Conservation (phyloP, 2,797 vertebrate genomes). For the Pitangus sulphuratus region DNA sequence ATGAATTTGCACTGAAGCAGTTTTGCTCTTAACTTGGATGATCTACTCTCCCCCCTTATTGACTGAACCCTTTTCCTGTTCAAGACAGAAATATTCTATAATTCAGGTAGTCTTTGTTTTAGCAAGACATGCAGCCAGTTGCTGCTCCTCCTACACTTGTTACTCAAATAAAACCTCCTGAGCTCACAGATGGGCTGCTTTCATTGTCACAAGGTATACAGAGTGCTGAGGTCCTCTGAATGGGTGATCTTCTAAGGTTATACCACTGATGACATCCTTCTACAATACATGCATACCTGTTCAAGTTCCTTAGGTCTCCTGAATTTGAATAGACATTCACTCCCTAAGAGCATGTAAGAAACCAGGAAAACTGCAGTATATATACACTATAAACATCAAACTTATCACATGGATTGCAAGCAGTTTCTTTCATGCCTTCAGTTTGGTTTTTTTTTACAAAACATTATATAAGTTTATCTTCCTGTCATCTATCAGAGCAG, state of each 20-base stretch:
- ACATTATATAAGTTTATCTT: not conserved
- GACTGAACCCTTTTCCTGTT: not conserved
- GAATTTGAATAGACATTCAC: not conserved
- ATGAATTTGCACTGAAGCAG: fast-evolving
- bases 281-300: fast-evolving
- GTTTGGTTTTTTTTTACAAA: not conserved
- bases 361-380: not conserved
- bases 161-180: not conserved
- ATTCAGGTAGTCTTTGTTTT: not conserved
- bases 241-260: not conserved
- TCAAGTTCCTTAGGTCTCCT: not conserved
- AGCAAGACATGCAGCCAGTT: fast-evolving
- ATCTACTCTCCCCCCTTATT: not conserved
- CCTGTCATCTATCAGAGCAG: not conserved
- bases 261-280: fast-evolving
- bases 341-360: not conserved
- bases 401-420: not conserved
- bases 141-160: not conserved
- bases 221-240: not conserved
- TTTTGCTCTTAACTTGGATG: not conserved
- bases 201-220: not conserved
- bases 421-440: not conserved
- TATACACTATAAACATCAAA: not conserved
- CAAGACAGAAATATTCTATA: not conserved
- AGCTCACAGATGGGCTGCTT: not conserved